Base-by-base conservation (phyloP, 2,888 invertebrate genomes). In the Ectemnius cavifrons region DNA sequence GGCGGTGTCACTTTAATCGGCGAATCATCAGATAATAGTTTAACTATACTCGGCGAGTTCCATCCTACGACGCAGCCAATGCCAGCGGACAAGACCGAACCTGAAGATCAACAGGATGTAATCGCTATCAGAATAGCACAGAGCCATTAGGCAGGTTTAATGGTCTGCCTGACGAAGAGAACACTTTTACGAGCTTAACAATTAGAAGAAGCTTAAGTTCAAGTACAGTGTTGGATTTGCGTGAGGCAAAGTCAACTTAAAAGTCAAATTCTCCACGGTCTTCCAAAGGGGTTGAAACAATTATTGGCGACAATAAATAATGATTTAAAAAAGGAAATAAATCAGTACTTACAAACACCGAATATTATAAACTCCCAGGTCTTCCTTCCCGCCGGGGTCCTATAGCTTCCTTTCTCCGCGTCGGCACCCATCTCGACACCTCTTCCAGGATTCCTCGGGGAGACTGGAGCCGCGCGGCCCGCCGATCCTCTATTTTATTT, bases 281-380 rank as follows among this genome's bases (percentile, higher is more conserved):
- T 3, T 23, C 2, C 23, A 23, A 23, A 3, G 3, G 23, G 23
- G 23, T 23, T 23, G 23, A 23, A 23, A 23, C 2, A 8, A 37
- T 37, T 37, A 8, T 37, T 37, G 1, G 37, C 1, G 5, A 37
- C 37, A 37, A 37, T 37, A 37, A 52, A 28, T 57, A n/a, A 59
- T 8, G 13, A 14, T 18, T 23, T 8, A 13, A 52, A 14, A 4
- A 13, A 65, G 27, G 23, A 18, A 13, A 45, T 45, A 4, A 16
- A 13, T 11, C 11, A 18, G 16, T 18, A 75, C 82, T 87, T 83
- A 87, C 87, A 84, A 61, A 76, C 74, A 18, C 82, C 73, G 28
- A 79, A 75, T 1, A 80, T 69, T 67, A 85, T 57, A 61, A 87
- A 87, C 59, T 88, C 86, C 85, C 86, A 87, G 4, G 75, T 81